Evolutionary conservation across 1,140 invertebrate species (phyloP).

Genomic region (Anastrepha ludens): DNA sequence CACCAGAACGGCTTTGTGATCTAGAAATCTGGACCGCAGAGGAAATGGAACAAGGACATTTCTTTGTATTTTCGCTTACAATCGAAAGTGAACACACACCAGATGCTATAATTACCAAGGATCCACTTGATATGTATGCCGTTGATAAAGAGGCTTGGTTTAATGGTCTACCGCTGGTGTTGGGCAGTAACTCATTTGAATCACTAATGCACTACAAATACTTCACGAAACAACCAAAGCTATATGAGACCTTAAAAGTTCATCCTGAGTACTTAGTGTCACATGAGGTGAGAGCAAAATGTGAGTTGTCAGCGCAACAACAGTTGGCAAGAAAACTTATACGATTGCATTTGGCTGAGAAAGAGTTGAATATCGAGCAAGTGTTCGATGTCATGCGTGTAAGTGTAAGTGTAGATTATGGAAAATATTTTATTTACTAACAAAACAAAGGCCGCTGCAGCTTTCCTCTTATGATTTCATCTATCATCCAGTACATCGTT

Average conservation of each 20-base stretch:
- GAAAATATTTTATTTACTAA: not conserved
- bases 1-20: slow-evolving; percentile 56
- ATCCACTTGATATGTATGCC: slow-evolving; percentile 56
- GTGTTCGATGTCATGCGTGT: not conserved
- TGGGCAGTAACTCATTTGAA: slow-evolving; percentile 59
- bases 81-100: slow-evolving; percentile 61
- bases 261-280: slow-evolving; percentile 59
- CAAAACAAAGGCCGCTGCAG: slow-evolving; percentile 16
- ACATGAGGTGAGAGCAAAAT: slow-evolving; percentile 42
- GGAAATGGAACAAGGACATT: slow-evolving; percentile 30
- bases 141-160: slow-evolving; percentile 63
- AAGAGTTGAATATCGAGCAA: slow-evolving; percentile 47
- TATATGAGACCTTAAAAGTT: not conserved
- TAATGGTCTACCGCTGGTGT: slow-evolving; percentile 64
- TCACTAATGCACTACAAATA: slow-evolving; percentile 30
- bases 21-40: slow-evolving; percentile 58
- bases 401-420: not conserved
- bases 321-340: slow-evolving; percentile 60
- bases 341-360: slow-evolving; percentile 54
- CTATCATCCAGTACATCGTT: slow-evolving; percentile 48
- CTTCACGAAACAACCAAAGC: not conserved
- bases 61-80: slow-evolving; percentile 57
- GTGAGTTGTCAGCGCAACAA: slow-evolving; percentile 55
- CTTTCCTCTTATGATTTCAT: slow-evolving; percentile 28
- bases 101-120: slow-evolving; percentile 57